Evolutionary conservation across 2,797 vertebrate genomes (phyloP).

Genomic region (Toxotes lorentzi): DNA sequence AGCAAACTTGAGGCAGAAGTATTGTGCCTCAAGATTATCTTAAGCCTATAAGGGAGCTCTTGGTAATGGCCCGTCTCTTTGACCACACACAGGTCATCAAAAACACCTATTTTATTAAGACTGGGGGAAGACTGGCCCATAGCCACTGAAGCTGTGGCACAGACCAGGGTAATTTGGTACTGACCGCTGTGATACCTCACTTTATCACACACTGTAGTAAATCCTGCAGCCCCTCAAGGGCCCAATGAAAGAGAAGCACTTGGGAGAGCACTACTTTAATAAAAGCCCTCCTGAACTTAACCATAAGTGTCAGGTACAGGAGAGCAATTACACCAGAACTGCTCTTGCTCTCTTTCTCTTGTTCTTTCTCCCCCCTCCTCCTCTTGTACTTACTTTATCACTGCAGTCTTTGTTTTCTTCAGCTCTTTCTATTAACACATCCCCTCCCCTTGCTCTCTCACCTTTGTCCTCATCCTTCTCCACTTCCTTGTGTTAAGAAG

Average conservation of each 20-base stretch:
- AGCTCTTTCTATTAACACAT: conserved; percentile 64
- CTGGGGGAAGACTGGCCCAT: conserved; percentile 64
- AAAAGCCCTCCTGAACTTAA: conserved; percentile 81
- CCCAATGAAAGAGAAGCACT: conserved; percentile 69
- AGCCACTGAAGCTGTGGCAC: conserved; percentile 53
- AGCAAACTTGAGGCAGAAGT: conserved; percentile 28
- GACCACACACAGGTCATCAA: conserved; percentile 72
- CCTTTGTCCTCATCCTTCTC: conserved; percentile 40
- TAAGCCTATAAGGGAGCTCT: conserved; percentile 43
- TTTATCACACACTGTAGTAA: conserved; percentile 77
- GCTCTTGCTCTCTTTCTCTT: conserved; percentile 48
- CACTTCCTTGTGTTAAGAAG: conserved; percentile 58
- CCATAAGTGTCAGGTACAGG: conserved; percentile 76
- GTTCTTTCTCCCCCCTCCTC: conserved; percentile 38
- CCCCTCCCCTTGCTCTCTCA: conserved; percentile 47
- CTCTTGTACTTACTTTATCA: conserved; percentile 15
- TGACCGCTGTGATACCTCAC: conserved; percentile 70
- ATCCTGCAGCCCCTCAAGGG: conserved; percentile 72
- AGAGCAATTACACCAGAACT: conserved; percentile 78
- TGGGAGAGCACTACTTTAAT: conserved; percentile 78
- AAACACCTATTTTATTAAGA: conserved; percentile 79
- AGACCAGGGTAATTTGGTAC: conserved; percentile 69
- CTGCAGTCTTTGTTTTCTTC: conserved; percentile 60
- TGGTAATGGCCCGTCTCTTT: conserved; percentile 60
- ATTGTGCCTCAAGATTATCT: conserved; percentile 33